Evolutionary conservation across 2,888 invertebrate genomes (phyloP).

Genomic region (Drosophila ezoana): DNA sequence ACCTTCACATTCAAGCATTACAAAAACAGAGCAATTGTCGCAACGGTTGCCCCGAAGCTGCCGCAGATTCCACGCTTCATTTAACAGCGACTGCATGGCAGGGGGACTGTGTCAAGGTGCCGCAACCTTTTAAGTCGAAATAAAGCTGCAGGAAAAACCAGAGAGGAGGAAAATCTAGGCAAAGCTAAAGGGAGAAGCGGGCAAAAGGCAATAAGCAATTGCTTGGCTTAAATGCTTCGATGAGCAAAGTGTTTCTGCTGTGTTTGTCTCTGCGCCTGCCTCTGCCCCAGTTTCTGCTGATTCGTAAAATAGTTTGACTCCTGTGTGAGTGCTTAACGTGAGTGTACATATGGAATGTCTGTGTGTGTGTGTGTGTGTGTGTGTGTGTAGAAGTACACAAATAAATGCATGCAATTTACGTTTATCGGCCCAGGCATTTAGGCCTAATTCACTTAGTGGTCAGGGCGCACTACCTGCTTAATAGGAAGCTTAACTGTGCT

Average conservation of each 20-base stretch:
- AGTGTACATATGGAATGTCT: not conserved
- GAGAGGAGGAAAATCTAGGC: not conserved
- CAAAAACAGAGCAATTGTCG: constrained; percentile 38
- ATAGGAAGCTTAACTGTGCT: not conserved
- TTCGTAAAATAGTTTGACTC: constrained; percentile 32
- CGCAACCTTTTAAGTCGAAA: constrained; percentile 46
- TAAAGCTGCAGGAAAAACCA: constrained; percentile 21
- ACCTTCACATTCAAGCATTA: not conserved
- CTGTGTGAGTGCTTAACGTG: constrained; percentile 6
- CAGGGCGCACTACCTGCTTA: constrained; percentile 2
- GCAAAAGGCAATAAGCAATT: constrained; percentile 62
- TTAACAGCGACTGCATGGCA: constrained; percentile 32
- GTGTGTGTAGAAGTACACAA: constrained; percentile 17
- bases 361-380: constrained; percentile 15
- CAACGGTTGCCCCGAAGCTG: constrained; percentile 29
- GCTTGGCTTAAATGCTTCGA: constrained; percentile 68
- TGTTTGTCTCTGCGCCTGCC: not conserved
- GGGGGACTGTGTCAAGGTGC: constrained; percentile 33
- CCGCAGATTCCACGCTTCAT: constrained; percentile 63
- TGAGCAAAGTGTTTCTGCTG: constrained; percentile 61
- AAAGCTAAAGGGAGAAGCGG: not conserved
- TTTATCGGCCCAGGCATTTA: constrained; percentile 47
- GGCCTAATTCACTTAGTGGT: constrained; percentile 62
- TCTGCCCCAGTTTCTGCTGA: constrained; percentile 21
- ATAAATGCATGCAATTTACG: constrained; percentile 50